Evolutionary conservation across 1,140 invertebrate genomes (phyloP).

Genomic region (Drosophila seguyi): DNA sequence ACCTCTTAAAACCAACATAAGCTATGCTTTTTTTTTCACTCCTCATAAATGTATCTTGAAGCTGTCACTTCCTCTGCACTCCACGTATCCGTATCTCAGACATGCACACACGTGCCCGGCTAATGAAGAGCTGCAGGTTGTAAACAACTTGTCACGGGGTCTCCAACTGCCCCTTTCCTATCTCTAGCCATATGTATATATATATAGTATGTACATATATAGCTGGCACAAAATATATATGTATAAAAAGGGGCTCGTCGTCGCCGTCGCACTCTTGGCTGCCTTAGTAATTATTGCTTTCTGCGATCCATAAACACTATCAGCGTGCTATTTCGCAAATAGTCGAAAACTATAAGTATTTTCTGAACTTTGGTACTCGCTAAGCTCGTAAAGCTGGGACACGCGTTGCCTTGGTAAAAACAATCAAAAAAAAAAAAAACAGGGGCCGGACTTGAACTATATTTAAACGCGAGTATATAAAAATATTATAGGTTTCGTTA

Average conservation of each 20-base stretch:
- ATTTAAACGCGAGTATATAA: not conserved
- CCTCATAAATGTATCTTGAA: constrained; percentile 27
- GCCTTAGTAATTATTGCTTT: constrained; percentile 28
- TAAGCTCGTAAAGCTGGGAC: constrained; percentile 1
- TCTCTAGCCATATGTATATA: constrained; percentile 11
- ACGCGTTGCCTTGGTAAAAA: constrained; percentile 34
- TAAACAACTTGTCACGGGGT: constrained; percentile 39
- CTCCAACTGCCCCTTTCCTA: constrained; percentile 1
- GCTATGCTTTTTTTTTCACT: not conserved
- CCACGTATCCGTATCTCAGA: constrained; percentile 22
- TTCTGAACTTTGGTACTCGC: constrained; percentile 23
- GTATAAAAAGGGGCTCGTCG: constrained; percentile 46
- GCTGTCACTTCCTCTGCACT: constrained; percentile 29
- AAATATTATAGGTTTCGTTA: constrained; percentile 23
- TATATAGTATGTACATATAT: constrained; percentile 14
- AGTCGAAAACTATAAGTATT: constrained; percentile 17
- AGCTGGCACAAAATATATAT: constrained; percentile 6
- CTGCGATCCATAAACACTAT: constrained; percentile 17
- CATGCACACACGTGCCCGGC: constrained; percentile 33
- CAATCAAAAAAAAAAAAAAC: not conserved
- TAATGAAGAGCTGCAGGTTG: constrained; percentile 50
- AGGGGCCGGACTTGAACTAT: constrained; percentile 26
- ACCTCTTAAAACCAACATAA: constrained; percentile 18
- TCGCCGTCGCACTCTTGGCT: constrained; percentile 1
- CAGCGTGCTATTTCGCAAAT: constrained; percentile 24